Conservation (phyloP, 2,797 vertebrate genomes). For the Neopelma chrysocephalum region DNA sequence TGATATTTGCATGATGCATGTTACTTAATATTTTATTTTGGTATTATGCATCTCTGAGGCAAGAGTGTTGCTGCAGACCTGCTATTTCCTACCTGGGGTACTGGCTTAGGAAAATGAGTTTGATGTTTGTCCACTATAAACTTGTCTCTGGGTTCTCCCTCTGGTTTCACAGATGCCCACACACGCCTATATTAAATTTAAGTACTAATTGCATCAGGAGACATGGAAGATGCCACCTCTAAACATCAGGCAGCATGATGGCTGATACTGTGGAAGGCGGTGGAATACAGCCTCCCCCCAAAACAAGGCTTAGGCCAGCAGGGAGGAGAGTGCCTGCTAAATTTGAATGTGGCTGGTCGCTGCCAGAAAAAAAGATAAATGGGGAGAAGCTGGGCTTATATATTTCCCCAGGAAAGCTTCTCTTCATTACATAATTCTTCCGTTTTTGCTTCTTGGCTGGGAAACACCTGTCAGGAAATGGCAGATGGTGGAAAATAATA, state of each 20-base stretch:
- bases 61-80: not conserved
- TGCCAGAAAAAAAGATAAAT: not conserved
- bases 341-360: not conserved
- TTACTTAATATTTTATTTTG: not conserved
- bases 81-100: not conserved
- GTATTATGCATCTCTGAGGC: not conserved
- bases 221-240: not conserved
- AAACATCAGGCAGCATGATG: fast-evolving
- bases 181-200: not conserved
- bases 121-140: not conserved
- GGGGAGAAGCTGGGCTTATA: not conserved
- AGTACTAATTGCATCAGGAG: not conserved
- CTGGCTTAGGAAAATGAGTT: not conserved
- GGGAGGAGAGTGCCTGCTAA: not conserved
- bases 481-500: conserved; percentile 54
- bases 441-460: conserved; percentile 31
- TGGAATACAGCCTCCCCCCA: not conserved
- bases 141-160: not conserved
- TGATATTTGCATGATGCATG: not conserved
- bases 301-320: not conserved
- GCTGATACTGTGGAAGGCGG: not conserved
- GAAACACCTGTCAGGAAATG: conserved; percentile 56
- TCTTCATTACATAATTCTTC: conserved; percentile 52
- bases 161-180: not conserved
- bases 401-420: conserved; percentile 10